Base-by-base conservation (phyloP, 2,113 vertebrate genomes). In the Meleagris gallopavo region DNA sequence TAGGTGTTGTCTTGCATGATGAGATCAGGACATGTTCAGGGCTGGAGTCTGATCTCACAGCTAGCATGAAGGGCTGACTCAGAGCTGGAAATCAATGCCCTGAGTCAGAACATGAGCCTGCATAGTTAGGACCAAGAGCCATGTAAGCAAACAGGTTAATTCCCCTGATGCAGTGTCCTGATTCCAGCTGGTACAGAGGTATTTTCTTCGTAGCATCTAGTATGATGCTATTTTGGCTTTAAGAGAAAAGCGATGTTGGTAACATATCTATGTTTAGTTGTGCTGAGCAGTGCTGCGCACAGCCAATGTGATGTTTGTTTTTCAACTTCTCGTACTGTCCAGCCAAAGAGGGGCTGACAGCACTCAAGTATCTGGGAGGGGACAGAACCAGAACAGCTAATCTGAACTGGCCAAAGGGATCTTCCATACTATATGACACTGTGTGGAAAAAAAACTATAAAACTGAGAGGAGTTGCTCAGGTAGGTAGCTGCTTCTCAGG, bases 61-160 rank as follows among this genome's bases (percentile, higher is more conserved):
- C 54, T 79, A 61, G 21, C 43, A 32, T 0, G 4, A 45, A 43
- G 38, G 54, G 18, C 46, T 79, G 46, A 52, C 34, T 30, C 16
- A 55, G 36, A 76, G 75, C 1, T 6, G 69, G 71, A 77, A 78
- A 69, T n/a, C 3, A 72, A 29, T 52, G 25, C 20, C 21, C 9
- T 34, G 54, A 40, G 13, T 40, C 70, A 84, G 55, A 77, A 61
- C 8, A 22, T 3, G 20, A 81, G 57, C 22, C 50, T 38, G 36
- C 54, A 43, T 57, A 11, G 2, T 52, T 32, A 66, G 41, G 27
- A 29, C 54, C 52, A 57, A 67, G n/a, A 67, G 55, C 40, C 34
- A 27, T 2, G 1, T 0, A 1, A 73, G 57, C 0, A 1, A 4
- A 5, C 20, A 11, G n/a, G 64, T 43, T 43, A 17, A 18, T 46